Conservation (phyloP, 1,140 invertebrate species). For the Drosophila setifemur region DNA sequence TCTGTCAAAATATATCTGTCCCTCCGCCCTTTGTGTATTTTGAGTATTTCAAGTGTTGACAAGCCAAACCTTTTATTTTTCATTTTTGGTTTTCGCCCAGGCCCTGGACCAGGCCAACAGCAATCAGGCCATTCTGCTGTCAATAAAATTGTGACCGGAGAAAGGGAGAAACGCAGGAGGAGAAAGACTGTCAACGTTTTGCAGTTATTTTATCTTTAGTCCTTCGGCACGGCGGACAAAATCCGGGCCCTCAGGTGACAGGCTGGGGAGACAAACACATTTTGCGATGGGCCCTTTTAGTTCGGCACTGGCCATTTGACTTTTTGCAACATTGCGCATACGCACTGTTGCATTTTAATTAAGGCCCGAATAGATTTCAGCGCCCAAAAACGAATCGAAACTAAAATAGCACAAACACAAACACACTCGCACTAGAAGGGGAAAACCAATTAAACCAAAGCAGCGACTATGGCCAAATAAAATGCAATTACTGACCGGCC, state of each 20-base stretch:
- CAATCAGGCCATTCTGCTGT: constrained; percentile 73
- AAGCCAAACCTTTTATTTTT: constrained; percentile 16
- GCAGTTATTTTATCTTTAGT: constrained; percentile 71
- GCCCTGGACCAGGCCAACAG: constrained; percentile 43
- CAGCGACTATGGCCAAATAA: constrained; percentile 60
- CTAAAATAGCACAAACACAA: background rate
- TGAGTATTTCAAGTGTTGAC: constrained; percentile 57
- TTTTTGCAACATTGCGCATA: constrained; percentile 71
- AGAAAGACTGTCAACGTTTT: constrained; percentile 64
- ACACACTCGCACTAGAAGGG: constrained; percentile 13
- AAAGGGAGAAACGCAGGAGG: background rate
- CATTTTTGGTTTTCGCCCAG: constrained; percentile 22
- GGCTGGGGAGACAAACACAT: constrained; percentile 9
- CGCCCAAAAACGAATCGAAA: constrained; percentile 33
- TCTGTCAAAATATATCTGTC: background rate
- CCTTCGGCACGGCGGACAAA: constrained; percentile 7
- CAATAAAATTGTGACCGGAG: constrained; percentile 60
- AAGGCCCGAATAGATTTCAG: constrained; percentile 65
- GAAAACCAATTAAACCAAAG: constrained; percentile 79
- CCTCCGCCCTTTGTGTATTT: constrained; percentile 1
- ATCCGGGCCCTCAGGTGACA: constrained; percentile 15
- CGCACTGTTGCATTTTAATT: constrained; percentile 78
- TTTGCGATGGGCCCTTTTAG: constrained; percentile 35
- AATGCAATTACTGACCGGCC: constrained; percentile 64
- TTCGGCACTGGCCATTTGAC: constrained; percentile 54